phyloP scores from a whole-genome alignment of 2,113 vertebrate species.

The Sceloporus undulatus region DNA sequence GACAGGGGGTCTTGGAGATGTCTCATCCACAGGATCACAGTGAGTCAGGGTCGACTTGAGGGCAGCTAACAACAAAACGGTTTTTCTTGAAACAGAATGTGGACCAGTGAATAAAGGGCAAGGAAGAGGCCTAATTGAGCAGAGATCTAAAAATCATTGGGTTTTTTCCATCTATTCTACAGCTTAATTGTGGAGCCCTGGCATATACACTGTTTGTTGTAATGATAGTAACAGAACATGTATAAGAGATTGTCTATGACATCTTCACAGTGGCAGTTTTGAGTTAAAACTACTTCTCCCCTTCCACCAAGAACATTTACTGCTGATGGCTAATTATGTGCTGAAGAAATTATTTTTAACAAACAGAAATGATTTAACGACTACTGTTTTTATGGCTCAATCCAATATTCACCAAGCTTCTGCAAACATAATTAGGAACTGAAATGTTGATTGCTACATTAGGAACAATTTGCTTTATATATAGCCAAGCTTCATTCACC shows the following conservation, averaged over 20 bases:
- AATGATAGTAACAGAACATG: too few species aligned
- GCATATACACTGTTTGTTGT: too few species aligned
- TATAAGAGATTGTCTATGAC: too few species aligned
- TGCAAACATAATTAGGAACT: neutral
- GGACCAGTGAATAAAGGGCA: too few species aligned
- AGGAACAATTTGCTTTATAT: neutral
- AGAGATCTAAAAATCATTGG: too few species aligned
- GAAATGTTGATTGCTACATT: neutral
- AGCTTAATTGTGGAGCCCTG: too few species aligned
- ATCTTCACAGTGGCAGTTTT: neutral
- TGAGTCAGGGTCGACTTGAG: too few species aligned
- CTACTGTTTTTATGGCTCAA: neutral
- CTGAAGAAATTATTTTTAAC: neutral
- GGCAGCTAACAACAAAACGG: too few species aligned
- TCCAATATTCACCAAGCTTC: neutral
- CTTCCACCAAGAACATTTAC: neutral
- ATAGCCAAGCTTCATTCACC: neutral
- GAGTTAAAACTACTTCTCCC: neutral
- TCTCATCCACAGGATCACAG: too few species aligned
- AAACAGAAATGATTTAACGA: neutral
- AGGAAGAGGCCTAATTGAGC: too few species aligned
- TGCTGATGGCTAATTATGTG: neutral
- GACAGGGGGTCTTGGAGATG: too few species aligned
- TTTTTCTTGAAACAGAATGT: too few species aligned
- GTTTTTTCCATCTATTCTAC: neutral